Evolutionary conservation across 92 coral and sea anemone species (phyloP).

Genomic region (Porites lobata): DNA sequence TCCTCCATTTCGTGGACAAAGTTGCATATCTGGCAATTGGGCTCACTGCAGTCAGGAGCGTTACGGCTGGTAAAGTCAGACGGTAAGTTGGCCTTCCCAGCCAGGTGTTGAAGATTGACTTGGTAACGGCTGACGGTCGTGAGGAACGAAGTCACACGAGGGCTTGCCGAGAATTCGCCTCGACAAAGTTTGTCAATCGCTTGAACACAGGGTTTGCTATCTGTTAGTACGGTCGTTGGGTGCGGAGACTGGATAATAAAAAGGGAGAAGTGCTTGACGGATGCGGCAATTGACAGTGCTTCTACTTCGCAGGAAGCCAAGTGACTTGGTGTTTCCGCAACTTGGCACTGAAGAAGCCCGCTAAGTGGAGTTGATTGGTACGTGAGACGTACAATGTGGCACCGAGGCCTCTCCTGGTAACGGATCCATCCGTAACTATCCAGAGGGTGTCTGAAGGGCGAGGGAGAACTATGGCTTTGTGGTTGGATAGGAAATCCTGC

Average conservation of each 20-base stretch:
- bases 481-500: not conserved
- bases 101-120: slow-evolving; percentile 36
- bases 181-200: not conserved
- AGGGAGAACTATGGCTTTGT: no score
- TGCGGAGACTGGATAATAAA: not conserved
- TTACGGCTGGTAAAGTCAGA: slow-evolving; percentile 44
- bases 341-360: no score
- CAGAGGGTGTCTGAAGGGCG: no score
- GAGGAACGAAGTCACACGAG: slow-evolving; percentile 26
- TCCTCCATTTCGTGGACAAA: not conserved
- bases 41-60: slow-evolving; percentile 35
- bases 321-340: no score
- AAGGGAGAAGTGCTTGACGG: not conserved
- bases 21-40: no score
- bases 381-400: no score
- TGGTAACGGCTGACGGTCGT: slow-evolving; percentile 46
- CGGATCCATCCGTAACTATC: no score
- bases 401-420: no score
- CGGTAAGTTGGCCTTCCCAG: slow-evolving; percentile 37
- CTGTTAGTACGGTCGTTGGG: not conserved
- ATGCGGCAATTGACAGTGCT: no score
- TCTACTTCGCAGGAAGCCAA: no score
- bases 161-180: slow-evolving; percentile 1
- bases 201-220: not conserved
- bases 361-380: no score